Base-by-base conservation (phyloP, 1,140 invertebrate genomes). In the Caerostris extrusa region DNA sequence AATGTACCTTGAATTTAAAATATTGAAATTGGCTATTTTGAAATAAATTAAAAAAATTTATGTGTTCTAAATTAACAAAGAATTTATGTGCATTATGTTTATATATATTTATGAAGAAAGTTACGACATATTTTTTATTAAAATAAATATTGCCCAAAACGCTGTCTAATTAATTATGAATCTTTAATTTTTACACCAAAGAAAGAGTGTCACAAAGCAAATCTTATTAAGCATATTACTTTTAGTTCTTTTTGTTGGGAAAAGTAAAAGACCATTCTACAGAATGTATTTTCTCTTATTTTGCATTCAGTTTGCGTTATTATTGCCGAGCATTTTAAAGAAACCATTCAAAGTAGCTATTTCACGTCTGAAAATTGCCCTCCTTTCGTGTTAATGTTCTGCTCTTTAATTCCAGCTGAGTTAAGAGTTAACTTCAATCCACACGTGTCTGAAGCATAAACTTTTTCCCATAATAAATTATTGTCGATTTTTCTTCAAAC, bases 371-470 rank as follows among this genome's bases (percentile, higher is more conserved):
- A 34, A 77, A 34, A 77, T 77, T 77, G 34, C 71, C 19, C 34
- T 77, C 10, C 71, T 77, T 77, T 34, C 14, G 34, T 50, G 34
- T 12, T 77, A 77, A 77, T 77, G 71, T 77, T 34, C 14, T 77
- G 71, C 34, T 53, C 53, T 77, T 77, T 77, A 77, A 77, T 77
- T 77, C 50, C 71, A 77, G 71, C 34, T 50, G 71, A 77, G 71
- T 77, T 77, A 77, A 77, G 34, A 77, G 71, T 77, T 77, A 77
- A 77, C 71, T 77, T 53, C 71, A 77, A 50, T 77, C 71, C 34
- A 19, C 50, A 10, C 34, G 7, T 50, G 71, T 77, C 34, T 12
- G 12, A 77, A 77, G 12, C 71, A 53, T 77, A 50, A 77, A 77
- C 71, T 53, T 77, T 77, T 77, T 71, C 34, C 8, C 71, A 53